Base-by-base conservation (phyloP, 2,888 invertebrate species). In the Zygogramma bicolorata region DNA sequence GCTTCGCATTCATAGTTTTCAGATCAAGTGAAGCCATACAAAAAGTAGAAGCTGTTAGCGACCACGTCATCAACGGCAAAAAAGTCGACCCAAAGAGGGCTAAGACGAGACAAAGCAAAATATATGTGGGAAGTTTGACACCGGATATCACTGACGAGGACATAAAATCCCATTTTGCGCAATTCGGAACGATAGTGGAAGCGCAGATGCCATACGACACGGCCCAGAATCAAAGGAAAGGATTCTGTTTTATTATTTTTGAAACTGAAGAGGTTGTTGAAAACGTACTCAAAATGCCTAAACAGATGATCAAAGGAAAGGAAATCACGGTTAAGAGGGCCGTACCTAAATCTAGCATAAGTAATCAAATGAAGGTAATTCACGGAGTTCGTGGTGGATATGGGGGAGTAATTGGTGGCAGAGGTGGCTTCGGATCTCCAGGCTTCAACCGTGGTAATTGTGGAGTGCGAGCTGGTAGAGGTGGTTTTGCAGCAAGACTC, bases 181-280 rank as follows among this genome's bases (percentile, higher is more conserved):
- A 96, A 86, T 98, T 94, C 88, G 98, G 98, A 88, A 94, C 92
- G 97, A 96, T 98, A 83, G 93, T 96, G 74, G 97, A 97, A 84
- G 93, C 98, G 69, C 98, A 98, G 88, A 95, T 98, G 93, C 98
- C 98, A 71, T 97, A 96, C 84, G 98, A 98, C 87, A 98, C 97
- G 88, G 94, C 95, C 87, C 98, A 97, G 91, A 97, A 97, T 87
- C 97, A 97, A 88, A 93, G 98, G 83, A 95, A 98, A 90, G 97
- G 95, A 74, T 98, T 98, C 91, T 98, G 97, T 87, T 98, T 98
- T 88, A 97, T 98, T 86, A 98, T 98, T 79, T 98, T 98, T 85
- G 98, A 98, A 86, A 95, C 95, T 34, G 97, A 97, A 88, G 95
- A 96, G 87, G 95, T 97, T 68, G 97, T 97, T 34, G 96, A 96